Base-by-base conservation (phyloP, 2,888 invertebrate genomes). In the Microctonus hyperodae region DNA sequence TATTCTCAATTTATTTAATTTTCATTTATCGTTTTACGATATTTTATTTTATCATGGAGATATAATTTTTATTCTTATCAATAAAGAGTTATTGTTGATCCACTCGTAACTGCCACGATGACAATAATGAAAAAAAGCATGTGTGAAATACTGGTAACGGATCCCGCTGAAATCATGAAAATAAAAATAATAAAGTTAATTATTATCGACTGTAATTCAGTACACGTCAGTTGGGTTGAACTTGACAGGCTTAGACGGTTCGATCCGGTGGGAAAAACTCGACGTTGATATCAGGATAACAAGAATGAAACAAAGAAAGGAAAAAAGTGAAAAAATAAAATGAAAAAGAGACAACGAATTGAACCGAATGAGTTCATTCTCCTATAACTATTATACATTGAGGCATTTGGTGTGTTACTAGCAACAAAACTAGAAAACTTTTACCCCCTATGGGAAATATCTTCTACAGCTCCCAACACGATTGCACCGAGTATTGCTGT, bases 371-470 rank as follows among this genome's bases (percentile, higher is more conserved):
- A 65, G 55, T 55, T 58, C 40, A 51, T 33, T 50, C 28, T 16
- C 28, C n/a, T 56, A 22, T 48, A 61, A 22, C 51, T 57, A 57
- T 57, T 48, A 50, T 28, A 62, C 62, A 67, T 67, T 58, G 62
- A 62, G 51, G 67, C 9, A 59, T 37, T 58, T 65, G 48, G 48
- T 44, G 23, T 48, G 53, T 33, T 25, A 25, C 51, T 10, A 35
- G 35, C 37, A 62, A 67, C 57, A 51, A 67, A 57, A 50, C 53
- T 33, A 20, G 33, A 57, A 50, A 62, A 67, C 16, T 51, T 67
- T 62, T 67, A 35, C 48, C 40, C 62, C 67, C 57, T 67, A 57
- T 55, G 62, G 67, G 62, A 62, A 67, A 67, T 67, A 62, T 67
- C 10, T 10, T 5, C 4, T 35, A 35, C 6, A 5, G 53, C 53